A percentile compares a stretch with the other conserved stretches of the same genome.
Evolutionary conservation across 2,797 vertebrate genomes (phyloP).

Genomic region (Typhlichthys subterraneus): DNA sequence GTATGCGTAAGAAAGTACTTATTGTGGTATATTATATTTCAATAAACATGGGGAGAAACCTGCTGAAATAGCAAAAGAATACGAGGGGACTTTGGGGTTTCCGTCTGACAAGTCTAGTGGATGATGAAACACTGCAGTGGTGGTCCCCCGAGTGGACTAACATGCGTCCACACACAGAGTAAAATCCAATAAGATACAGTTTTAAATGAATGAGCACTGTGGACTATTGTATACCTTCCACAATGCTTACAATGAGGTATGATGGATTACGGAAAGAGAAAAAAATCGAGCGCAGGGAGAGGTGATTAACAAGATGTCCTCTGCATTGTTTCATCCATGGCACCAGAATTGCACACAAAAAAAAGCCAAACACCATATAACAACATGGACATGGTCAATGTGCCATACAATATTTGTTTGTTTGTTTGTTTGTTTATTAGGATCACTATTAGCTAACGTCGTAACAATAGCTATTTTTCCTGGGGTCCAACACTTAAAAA

Average conservation of each 20-base stretch:
- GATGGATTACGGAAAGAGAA: constrained; percentile 41
- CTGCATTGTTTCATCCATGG: neutral
- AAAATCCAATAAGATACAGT: constrained; percentile 53
- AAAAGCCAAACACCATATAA: too few relatives aligned
- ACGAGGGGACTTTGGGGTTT: constrained; percentile 46
- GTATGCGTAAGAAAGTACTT: neutral
- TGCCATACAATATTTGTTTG: too few relatives aligned
- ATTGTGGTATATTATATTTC: constrained; percentile 8
- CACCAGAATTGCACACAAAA: too few relatives aligned
- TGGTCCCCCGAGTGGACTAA: constrained; percentile 35
- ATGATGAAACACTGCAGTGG: constrained; percentile 67
- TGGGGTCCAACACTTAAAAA: too few relatives aligned
- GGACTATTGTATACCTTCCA: constrained; percentile 17
- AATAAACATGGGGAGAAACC: constrained; percentile 7
- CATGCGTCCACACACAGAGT: constrained; percentile 25
- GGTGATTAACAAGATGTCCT: constrained; percentile 52
- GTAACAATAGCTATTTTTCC: too few relatives aligned
- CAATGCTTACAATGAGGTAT: constrained; percentile 40
- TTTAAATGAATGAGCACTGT: constrained; percentile 39
- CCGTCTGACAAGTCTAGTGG: constrained; percentile 40
- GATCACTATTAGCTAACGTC: too few relatives aligned
- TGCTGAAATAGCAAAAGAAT: constrained; percentile 64
- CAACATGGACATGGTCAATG: too few relatives aligned
- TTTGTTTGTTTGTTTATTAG: too few relatives aligned
- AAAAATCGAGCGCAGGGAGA: constrained; percentile 25